Evolutionary conservation across 2,888 invertebrate genomes (phyloP).

Genomic region (Ophonus ardosiacus): DNA sequence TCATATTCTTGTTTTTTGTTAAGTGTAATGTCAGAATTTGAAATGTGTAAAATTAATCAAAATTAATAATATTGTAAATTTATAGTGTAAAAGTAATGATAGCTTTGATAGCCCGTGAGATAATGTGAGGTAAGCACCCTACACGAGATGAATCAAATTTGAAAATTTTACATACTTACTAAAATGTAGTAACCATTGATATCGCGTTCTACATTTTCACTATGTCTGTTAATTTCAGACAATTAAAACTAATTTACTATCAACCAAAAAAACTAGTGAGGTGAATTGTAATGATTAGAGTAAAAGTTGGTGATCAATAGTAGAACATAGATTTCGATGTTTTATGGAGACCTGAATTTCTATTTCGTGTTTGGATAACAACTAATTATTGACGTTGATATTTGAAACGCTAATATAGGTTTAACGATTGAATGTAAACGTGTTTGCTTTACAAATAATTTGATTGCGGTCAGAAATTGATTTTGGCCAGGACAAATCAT

Average conservation of each 20-base stretch:
- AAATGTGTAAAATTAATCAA: too few relatives aligned
- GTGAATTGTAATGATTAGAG: slow-evolving; percentile 22
- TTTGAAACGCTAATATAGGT: slow-evolving; percentile 8
- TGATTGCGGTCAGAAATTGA: slow-evolving; percentile 13
- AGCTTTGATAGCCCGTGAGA: too few relatives aligned
- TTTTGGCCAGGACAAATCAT: background rate
- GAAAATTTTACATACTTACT: background rate
- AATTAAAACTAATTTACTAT: slow-evolving; percentile 34
- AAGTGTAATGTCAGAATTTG: too few relatives aligned
- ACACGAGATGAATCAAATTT: background rate
- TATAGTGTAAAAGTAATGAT: too few relatives aligned
- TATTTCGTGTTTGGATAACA: slow-evolving; percentile 6
- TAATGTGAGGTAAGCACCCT: too few relatives aligned
- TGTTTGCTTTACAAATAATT: slow-evolving; percentile 12
- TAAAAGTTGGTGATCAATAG: slow-evolving; percentile 2
- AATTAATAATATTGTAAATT: too few relatives aligned
- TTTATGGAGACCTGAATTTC: slow-evolving; percentile 12
- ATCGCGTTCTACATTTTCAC: slow-evolving; percentile 20
- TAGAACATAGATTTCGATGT: background rate
- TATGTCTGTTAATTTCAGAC: slow-evolving; percentile 21
- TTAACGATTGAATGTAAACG: background rate
- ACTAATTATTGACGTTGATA: slow-evolving; percentile 3
- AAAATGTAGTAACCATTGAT: background rate
- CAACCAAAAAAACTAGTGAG: background rate
- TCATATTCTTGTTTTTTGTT: too few relatives aligned